A percentile compares a stretch with the other conserved stretches of the same genome.
These are phyloP conservation scores for Drosophila rellima DNA, from an alignment of 2,888 invertebrate species.

Conservation along the genomic window DNA sequence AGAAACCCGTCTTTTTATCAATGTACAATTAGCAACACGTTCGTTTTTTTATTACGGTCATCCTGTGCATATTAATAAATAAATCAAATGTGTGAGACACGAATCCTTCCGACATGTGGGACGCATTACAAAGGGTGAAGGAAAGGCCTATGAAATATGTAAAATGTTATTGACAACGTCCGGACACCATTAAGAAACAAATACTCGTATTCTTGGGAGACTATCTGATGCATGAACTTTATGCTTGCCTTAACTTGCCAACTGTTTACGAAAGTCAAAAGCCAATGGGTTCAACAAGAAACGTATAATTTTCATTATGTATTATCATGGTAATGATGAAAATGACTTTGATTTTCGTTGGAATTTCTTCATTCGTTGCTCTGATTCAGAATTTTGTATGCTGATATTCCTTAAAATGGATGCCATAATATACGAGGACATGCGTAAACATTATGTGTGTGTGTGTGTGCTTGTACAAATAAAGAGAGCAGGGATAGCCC, in stretches of 20 bases:
- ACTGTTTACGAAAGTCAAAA: conserved; percentile 36
- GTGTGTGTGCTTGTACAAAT: conserved; percentile 1
- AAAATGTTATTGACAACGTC: conserved; percentile 66
- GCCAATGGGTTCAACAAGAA: conserved; percentile 36
- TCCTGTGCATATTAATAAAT: conserved; percentile 39
- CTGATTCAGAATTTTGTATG: conserved; percentile 72
- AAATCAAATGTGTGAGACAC: conserved; percentile 46
- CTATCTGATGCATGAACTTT: conserved; percentile 66
- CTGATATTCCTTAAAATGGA: conserved; percentile 65
- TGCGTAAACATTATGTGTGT: conserved; percentile 12
- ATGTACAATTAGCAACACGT: too few relatives aligned
- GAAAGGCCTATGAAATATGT: conserved; percentile 16
- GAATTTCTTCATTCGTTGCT: conserved; percentile 63
- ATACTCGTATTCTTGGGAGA: conserved; percentile 54
- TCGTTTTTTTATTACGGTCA: not conserved
- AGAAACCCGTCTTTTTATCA: not conserved
- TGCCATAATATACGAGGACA: conserved; percentile 37
- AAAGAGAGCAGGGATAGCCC: conserved; percentile 30
- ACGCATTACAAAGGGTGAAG: conserved; percentile 28
- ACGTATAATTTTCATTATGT: conserved; percentile 36
- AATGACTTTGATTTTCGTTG: conserved; percentile 74
- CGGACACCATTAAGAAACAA: conserved; percentile 48
- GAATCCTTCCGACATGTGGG: conserved; percentile 38
- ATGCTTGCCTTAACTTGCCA: conserved; percentile 58
- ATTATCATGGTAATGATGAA: conserved; percentile 31